Evolutionary conservation across 1,140 invertebrate genomes (phyloP), one percentile per base, ranked within the genome.

Genomic region (Anoplolepis gracilipes): DNA sequence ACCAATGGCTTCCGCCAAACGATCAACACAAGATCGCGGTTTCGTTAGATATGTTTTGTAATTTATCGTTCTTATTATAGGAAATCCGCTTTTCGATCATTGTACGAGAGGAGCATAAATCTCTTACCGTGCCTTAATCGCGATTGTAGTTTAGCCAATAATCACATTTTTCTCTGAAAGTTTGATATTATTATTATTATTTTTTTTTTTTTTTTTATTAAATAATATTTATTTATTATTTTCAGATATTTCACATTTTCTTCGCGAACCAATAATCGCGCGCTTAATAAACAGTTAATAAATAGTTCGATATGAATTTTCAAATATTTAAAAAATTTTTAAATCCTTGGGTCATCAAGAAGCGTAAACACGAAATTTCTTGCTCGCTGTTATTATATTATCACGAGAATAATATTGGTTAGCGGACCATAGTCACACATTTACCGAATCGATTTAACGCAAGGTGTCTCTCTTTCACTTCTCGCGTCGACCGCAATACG

Each of bases 21-120:
- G 73, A 67, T 53, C 55, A 33, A 72, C 28, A 39, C 46, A 62
- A 22, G 62, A 72, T 70, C 55, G n/a, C 46, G 69, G 67, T 86
- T 46, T 70, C 39, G 33, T 70, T 53, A 25, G 36, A 36, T n/a
- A n/a, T 73, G 36, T 8, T n/a, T 30, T 67, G 16, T 55, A 86
- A 86, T 85, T 85, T 86, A 86, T 85, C 42, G 79, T 64, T 61
- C 61, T 85, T 76, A 86, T 86, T 86, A 84, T 55, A 28, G 76
- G 16, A 62, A 59, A 46, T 28, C 22, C 55, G 42, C 7, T 36
- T 85, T 62, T 33, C 65, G 33, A 49, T 36, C 30, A 28, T 11
- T 11, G 30, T 36, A 19, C 19, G 39, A 65, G 61, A 53, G 8
- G 42, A 16, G 10, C 30, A 25, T 22, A n/a, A 57, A 11, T 61